These are phyloP conservation scores for Diaperis boleti DNA, from an alignment of 2,888 invertebrate species.

Conservation along the genomic window DNA sequence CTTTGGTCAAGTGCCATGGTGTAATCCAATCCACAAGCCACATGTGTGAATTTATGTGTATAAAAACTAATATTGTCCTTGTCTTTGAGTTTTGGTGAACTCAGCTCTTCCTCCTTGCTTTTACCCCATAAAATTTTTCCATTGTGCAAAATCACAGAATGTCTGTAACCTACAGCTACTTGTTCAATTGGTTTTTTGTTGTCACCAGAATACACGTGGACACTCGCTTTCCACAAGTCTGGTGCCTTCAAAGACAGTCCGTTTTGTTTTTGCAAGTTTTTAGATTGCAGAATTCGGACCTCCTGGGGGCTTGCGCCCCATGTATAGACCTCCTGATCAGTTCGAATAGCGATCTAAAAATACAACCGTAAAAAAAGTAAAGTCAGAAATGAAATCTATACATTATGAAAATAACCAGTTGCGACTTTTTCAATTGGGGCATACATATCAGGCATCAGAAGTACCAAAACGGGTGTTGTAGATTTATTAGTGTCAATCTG, in stretches of 20 bases:
- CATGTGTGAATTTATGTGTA: constrained; percentile 62
- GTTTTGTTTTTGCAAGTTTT: constrained; percentile 53
- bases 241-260: constrained; percentile 42
- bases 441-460: constrained; percentile 65
- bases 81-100: constrained; percentile 72
- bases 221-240: constrained; percentile 61
- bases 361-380: background rate
- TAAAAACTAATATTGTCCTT: constrained; percentile 58
- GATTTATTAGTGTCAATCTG: constrained; percentile 70
- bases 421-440: constrained; percentile 69
- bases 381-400: constrained; percentile 57
- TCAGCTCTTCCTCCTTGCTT: constrained; percentile 91
- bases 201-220: constrained; percentile 61
- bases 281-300: constrained; percentile 72
- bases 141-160: constrained; percentile 70
- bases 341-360: constrained; percentile 75
- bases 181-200: constrained; percentile 54
- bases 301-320: constrained; percentile 87
- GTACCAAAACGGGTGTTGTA: constrained; percentile 71
- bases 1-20: constrained; percentile 77
- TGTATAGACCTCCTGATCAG: constrained; percentile 74
- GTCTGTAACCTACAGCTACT: constrained; percentile 82
- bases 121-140: constrained; percentile 78
- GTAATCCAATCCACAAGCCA: constrained; percentile 83
- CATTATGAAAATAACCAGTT: constrained; percentile 83